Evolutionary conservation across 2,113 vertebrate genomes (phyloP).

Genomic region (Progne subis): DNA sequence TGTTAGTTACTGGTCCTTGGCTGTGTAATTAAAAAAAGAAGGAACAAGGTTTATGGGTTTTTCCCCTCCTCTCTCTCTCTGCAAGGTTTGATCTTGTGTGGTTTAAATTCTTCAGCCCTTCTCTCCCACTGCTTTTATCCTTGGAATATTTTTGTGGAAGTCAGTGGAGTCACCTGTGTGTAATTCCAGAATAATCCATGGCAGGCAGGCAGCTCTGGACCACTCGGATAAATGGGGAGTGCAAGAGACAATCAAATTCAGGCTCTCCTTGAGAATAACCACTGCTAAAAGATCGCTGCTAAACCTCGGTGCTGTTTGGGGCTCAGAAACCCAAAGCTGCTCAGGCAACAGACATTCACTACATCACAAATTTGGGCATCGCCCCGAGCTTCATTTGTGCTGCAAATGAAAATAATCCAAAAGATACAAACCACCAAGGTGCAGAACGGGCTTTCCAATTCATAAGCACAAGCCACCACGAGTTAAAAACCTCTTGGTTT

Average conservation of each 20-base stretch:
- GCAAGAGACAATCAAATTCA: neutral
- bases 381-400: neutral
- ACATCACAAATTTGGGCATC: neutral
- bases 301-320: neutral
- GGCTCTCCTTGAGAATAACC: neutral
- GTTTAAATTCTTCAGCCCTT: neutral
- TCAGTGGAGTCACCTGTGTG: neutral
- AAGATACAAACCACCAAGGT: conserved; percentile 47
- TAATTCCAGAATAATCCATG: neutral
- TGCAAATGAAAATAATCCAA: conserved; percentile 8
- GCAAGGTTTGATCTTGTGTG: neutral
- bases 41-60: neutral
- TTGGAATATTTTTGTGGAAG: neutral
- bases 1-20: neutral
- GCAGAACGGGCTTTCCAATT: conserved; percentile 28
- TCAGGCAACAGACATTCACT: neutral
- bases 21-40: neutral
- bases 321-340: neutral
- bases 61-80: accelerated
- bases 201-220: neutral
- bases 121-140: neutral
- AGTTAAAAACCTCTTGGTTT: conserved; percentile 60
- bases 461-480: neutral
- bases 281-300: neutral
- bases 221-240: neutral